Base-by-base conservation (phyloP, 2,797 vertebrate species). In the Petrocephalus sullivani region DNA sequence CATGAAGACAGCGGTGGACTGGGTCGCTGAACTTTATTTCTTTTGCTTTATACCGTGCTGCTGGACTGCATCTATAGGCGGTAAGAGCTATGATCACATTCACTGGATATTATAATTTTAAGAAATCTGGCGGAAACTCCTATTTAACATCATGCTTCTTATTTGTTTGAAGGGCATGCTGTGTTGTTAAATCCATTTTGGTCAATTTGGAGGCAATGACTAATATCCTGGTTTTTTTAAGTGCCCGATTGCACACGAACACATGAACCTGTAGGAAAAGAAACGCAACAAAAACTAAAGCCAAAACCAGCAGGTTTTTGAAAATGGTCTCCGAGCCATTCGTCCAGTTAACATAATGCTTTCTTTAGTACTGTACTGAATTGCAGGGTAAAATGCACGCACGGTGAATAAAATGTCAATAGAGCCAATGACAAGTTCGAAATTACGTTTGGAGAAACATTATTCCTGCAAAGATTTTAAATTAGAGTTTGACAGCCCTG, bases 1-100 rank as follows among this genome's bases (percentile, higher is more conserved):
- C 84, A 87, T 89, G 88, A 87, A 81, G 85, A 81, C 84, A 19
- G 85, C 54, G 10, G 88, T 64, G 71, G 33, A 54, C 21, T 86
- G 33, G 51, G 33, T 88, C 83, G 28, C 53, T 23, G 83, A 28
- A 46, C 28, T 86, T 46, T 88, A 46, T 86, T 58, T 87, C 4
- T 16, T 87, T n/a, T 87, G 64, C 67, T 58, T 53, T 4, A 19
- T 87, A 12, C 85, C 88, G 16, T 41, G 37, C 85, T 89, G 53
- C 54, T 78, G 85, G 85, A 87, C 88, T 28, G 85, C 88, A 46
- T 28, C 67, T 5, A 3, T 61, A 28, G 46, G 51, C 51, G 88
- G 88, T 89, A 87, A 81, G 88, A 28, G 84, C 23, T 16, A 33
- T 37, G 37, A 41, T 60, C 28, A 51, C 14, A 14, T 28, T 53